These are phyloP conservation scores for Mustela lutreola DNA, from an alignment of 2,113 vertebrate species.

Conservation along the genomic window DNA sequence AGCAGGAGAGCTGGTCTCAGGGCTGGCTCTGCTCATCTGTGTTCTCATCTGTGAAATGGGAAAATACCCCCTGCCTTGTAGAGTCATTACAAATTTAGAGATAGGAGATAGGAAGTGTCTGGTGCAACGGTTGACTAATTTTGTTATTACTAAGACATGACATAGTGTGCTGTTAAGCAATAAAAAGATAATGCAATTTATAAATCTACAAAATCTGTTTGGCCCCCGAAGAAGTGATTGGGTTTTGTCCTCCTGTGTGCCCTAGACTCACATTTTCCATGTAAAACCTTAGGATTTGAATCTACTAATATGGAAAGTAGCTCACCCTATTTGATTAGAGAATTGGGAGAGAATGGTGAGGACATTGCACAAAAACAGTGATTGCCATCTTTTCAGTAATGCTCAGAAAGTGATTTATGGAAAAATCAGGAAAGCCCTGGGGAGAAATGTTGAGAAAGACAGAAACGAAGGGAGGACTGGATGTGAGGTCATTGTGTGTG, in stretches of 20 bases:
- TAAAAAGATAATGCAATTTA: not conserved
- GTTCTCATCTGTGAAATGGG: not conserved
- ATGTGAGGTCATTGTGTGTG: accelerated
- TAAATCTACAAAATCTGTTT: not conserved
- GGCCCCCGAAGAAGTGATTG: not conserved
- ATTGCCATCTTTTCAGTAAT: not conserved
- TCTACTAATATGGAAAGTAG: not conserved
- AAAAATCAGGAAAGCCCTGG: not conserved
- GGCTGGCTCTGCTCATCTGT: not conserved
- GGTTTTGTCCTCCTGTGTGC: not conserved
- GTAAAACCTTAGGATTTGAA: not conserved
- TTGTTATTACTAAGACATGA: not conserved
- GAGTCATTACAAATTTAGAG: not conserved
- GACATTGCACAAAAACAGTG: not conserved
- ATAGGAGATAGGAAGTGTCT: not conserved
- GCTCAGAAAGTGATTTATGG: not conserved
- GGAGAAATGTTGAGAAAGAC: not conserved
- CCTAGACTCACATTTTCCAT: not conserved
- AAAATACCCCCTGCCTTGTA: not conserved
- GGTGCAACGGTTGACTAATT: not conserved
- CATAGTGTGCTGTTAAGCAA: not conserved
- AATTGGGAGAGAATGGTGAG: not conserved
- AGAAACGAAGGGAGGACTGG: not conserved
- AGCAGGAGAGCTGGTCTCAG: not conserved
- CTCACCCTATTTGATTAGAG: not conserved